phyloP scores from a whole-genome alignment of 2,888 invertebrate genomes.

The Andrena praecox region DNA sequence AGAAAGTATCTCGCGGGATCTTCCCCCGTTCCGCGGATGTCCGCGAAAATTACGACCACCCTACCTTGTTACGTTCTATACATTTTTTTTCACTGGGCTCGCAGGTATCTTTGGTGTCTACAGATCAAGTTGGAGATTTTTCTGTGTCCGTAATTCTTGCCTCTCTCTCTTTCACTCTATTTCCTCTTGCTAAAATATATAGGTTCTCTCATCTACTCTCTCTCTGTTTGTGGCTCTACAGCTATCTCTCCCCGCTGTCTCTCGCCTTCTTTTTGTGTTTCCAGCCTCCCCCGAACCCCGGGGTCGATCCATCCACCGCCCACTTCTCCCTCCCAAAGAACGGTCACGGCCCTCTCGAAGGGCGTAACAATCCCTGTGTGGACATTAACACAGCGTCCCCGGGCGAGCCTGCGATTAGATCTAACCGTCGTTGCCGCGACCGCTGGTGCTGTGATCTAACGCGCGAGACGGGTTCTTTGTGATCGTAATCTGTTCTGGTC shows the following conservation, averaged over 20 bases:
- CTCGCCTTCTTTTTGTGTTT: constrained; percentile 19
- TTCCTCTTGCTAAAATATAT: constrained; percentile 22
- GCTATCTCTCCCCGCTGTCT: constrained; percentile 35
- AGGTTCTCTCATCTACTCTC: constrained; percentile 27
- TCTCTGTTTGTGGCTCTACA: constrained; percentile 27
- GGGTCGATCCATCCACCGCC: constrained; percentile 5
- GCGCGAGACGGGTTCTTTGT: background rate
- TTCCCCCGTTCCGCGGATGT: too few species aligned
- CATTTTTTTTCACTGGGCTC: constrained; percentile 82
- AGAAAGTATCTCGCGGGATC: background rate
- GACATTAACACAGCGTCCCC: constrained; percentile 38
- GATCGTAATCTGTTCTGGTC: background rate
- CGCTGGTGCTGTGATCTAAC: constrained; percentile 13
- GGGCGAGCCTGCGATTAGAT: constrained; percentile 19
- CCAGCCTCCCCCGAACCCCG: background rate
- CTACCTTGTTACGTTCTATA: constrained; percentile 76
- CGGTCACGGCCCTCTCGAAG: constrained; percentile 26
- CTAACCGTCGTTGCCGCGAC: constrained; percentile 19
- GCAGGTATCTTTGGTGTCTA: constrained; percentile 82
- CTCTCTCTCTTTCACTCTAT: constrained; percentile 52
- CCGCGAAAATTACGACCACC: constrained; percentile 64
- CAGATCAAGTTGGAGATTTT: constrained; percentile 73
- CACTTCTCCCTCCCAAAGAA: background rate
- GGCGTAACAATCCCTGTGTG: constrained; percentile 27
- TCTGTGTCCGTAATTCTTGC: constrained; percentile 72